Evolutionary conservation across 2,888 invertebrate species (phyloP).

Genomic region (Beris chalybata): DNA sequence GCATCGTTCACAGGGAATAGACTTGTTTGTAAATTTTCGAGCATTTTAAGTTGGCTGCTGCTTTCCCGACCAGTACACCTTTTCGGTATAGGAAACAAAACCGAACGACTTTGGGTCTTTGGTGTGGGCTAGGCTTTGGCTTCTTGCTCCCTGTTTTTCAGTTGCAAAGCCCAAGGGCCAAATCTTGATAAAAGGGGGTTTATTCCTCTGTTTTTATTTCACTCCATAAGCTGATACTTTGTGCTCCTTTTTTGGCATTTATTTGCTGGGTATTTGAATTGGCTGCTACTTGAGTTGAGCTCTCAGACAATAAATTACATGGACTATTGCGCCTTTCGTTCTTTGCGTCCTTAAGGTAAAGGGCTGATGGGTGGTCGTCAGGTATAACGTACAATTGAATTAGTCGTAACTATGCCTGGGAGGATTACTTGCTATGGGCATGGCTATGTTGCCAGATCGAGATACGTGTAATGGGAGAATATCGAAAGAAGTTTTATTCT

Average conservation of each 20-base stretch:
- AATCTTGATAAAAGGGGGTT: slow-evolving; percentile 7
- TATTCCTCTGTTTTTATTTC: not conserved
- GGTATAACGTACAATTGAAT: no score
- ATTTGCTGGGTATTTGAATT: slow-evolving; percentile 2
- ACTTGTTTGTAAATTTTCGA: slow-evolving; percentile 32
- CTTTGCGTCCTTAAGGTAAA: no score
- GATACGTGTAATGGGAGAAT: no score
- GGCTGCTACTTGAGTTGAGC: slow-evolving; percentile 2
- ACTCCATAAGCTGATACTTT: not conserved
- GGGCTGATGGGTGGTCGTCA: no score
- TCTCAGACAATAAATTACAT: no score
- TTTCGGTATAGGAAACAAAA: not conserved
- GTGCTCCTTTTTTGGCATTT: not conserved
- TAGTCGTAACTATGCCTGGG: no score
- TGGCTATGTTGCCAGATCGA: no score
- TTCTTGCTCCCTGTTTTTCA: not conserved
- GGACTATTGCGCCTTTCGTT: no score
- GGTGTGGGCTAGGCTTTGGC: no score
- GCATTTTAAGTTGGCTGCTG: slow-evolving; percentile 5
- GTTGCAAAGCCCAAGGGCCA: not conserved
- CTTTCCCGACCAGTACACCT: not conserved
- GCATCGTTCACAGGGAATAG: slow-evolving; percentile 8
- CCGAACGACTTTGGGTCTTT: not conserved
- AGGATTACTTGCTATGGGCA: no score
- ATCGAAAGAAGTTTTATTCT: no score